Evolutionary conservation across 2,888 invertebrate genomes (phyloP).

Genomic region (Odontocolon sp.): DNA sequence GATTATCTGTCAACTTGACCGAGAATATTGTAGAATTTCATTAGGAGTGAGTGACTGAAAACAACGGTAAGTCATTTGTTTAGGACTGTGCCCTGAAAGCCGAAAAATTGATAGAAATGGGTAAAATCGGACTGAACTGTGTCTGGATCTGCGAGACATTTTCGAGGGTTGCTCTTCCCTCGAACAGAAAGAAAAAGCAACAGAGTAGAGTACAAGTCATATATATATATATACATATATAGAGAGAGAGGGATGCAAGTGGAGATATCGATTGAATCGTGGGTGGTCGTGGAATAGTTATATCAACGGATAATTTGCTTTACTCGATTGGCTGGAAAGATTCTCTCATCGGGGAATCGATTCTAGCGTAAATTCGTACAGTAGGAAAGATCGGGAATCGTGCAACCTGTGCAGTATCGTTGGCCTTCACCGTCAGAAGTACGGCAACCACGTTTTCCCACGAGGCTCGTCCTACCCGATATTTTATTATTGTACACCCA

Average conservation of each 20-base stretch:
- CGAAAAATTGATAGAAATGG: no score
- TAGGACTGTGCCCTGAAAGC: no score
- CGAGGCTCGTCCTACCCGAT: no score
- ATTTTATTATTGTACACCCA: no score
- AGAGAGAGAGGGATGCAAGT: background rate
- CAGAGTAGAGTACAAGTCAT: background rate
- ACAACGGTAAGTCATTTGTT: no score
- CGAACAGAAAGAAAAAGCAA: background rate
- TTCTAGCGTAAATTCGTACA: background rate
- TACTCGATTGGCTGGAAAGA: slow-evolving; percentile 26
- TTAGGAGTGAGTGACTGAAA: no score
- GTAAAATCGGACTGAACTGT: no score
- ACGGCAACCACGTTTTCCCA: background rate
- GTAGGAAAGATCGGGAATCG: background rate
- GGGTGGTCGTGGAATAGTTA: slow-evolving; percentile 6
- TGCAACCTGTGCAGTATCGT: background rate
- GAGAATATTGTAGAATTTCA: no score
- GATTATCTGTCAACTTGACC: no score
- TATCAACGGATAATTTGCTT: slow-evolving; percentile 22
- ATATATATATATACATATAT: background rate
- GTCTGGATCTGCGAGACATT: no score
- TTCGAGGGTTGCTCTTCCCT: background rate
- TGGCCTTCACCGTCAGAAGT: background rate
- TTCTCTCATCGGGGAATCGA: slow-evolving; percentile 23
- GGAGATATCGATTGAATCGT: slow-evolving; percentile 22